Base-by-base conservation (phyloP, 2,888 invertebrate genomes). In the Aphodius sticticus region DNA sequence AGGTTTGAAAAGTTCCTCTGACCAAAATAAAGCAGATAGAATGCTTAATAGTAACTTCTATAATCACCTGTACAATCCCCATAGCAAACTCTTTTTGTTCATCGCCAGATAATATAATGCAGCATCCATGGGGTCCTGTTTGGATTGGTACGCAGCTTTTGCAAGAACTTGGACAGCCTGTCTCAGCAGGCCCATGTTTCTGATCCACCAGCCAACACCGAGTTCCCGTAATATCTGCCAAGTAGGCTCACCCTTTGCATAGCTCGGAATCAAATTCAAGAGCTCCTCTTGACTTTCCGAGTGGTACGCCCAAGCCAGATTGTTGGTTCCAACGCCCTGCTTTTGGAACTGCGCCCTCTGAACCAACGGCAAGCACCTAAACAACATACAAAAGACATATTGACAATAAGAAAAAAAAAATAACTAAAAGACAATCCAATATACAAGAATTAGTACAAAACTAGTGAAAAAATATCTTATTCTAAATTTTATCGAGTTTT, bases 291-390 rank as follows among this genome's bases (percentile, higher is more conserved):
- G 97, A 16, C 97, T 96, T 89, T 99, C 99, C 0, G 99, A 99
- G 89, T 99, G 99, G 90, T 97, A 99, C 0, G 99, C 99, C 99
- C 99, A 99, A 3, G 98, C 98, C 16, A 99, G 92, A 89, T 98
- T 97, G 84, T 97, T 95, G 9, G 95, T 95, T 69, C 95, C 95
- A 0, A 97, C 95, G 26, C 97, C 98, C 83, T 95, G 94, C 78
- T 95, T 94, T 86, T 97, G 97, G 83, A 98, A 93, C 78, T 94
- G 93, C 0, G 95, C 94, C 78, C 99, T 92, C 88, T 99, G 98
- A 0, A 94, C 95, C 9, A 98, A 90, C 0, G 99, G 98, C 80
- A 99, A 91, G 87, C 99, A 99, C 37, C 97, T 94, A 77, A 26
- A 81, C 2, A 74, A 72, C 2, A 6, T 53, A 6, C 4, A 16